Percentiles rank a stretch among this genome's conserved stretches.
These are phyloP conservation scores for Leptodactylus fuscus DNA, from an alignment of 2,113 vertebrate species.

Conservation along the genomic window DNA sequence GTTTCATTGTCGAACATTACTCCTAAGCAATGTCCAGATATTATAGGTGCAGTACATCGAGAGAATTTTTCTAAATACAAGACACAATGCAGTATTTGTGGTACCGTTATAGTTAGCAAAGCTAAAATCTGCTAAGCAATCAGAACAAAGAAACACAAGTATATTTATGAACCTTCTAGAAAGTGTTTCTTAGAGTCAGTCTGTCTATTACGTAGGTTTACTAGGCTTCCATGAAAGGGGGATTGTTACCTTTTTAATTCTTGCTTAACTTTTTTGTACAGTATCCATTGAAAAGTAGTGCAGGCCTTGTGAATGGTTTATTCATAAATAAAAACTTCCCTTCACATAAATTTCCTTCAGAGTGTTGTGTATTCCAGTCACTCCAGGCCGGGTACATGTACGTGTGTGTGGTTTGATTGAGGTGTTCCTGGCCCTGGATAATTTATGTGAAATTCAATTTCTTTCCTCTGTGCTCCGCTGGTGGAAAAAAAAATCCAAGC, in stretches of 20 bases:
- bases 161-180: background rate
- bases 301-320: constrained; percentile 47
- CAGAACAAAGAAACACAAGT: background rate
- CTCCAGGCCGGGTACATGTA: constrained; percentile 42
- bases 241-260: constrained; percentile 48
- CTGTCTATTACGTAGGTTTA: constrained; percentile 23
- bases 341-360: constrained; percentile 51
- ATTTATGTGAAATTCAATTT: constrained; percentile 61
- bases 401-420: constrained; percentile 60
- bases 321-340: constrained; percentile 57
- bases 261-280: background rate
- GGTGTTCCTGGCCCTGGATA: constrained; percentile 56
- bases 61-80: background rate
- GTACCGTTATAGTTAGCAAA: background rate
- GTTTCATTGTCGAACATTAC: too few relatives aligned
- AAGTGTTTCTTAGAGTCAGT: constrained; percentile 24
- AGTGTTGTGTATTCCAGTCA: constrained; percentile 57
- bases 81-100: background rate
- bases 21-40: background rate
- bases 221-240: constrained; percentile 34
- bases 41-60: background rate
- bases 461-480: constrained; percentile 56
- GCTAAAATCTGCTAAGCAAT: background rate
- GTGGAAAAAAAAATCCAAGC: constrained; percentile 50
- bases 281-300: constrained; percentile 16